A percentile compares a stretch with the other conserved stretches of the same genome.
These are phyloP conservation scores for Gonatopus flavifemur DNA, from an alignment of 1,140 invertebrate genomes.

Conservation along the genomic window DNA sequence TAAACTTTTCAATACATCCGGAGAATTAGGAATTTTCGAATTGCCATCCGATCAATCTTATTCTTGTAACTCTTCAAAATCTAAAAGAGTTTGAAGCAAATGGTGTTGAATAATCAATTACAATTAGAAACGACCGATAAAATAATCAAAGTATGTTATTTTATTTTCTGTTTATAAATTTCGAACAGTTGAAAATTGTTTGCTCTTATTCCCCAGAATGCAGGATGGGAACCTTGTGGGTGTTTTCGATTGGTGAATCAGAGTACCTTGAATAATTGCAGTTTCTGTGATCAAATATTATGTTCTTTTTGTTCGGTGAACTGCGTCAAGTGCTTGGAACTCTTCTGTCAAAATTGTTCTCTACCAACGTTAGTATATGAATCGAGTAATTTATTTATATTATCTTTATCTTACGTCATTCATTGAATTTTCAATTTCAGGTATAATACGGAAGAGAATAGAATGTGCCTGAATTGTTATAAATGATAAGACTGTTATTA, in stretches of 20 bases:
- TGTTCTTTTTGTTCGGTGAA: slow-evolving; percentile 28
- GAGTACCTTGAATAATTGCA: slow-evolving; percentile 24
- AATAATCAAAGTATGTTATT: slow-evolving; percentile 24
- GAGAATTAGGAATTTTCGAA: slow-evolving; percentile 3
- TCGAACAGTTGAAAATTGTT: background rate
- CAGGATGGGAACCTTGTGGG: slow-evolving; percentile 22
- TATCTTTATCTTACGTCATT: background rate
- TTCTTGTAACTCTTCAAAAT: slow-evolving; percentile 13
- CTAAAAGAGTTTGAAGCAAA: slow-evolving; percentile 32
- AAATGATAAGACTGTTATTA: no score
- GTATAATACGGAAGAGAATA: slow-evolving; percentile 30
- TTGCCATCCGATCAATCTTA: background rate
- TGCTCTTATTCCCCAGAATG: slow-evolving; percentile 17
- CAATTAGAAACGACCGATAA: slow-evolving; percentile 25
- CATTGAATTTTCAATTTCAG: slow-evolving; percentile 21
- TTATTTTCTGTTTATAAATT: background rate
- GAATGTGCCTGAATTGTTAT: slow-evolving; percentile 37
- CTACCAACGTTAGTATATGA: slow-evolving; percentile 34
- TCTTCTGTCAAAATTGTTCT: slow-evolving; percentile 40
- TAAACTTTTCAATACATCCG: slow-evolving; percentile 11
- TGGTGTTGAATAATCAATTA: slow-evolving; percentile 37
- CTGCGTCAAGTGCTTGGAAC: slow-evolving; percentile 33
- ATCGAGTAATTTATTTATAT: background rate
- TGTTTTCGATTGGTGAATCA: slow-evolving; percentile 21
- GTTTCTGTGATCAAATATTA: slow-evolving; percentile 36